phyloP scores from a whole-genome alignment of 2,888 invertebrate genomes.

The Boloria euphrosyne region DNA sequence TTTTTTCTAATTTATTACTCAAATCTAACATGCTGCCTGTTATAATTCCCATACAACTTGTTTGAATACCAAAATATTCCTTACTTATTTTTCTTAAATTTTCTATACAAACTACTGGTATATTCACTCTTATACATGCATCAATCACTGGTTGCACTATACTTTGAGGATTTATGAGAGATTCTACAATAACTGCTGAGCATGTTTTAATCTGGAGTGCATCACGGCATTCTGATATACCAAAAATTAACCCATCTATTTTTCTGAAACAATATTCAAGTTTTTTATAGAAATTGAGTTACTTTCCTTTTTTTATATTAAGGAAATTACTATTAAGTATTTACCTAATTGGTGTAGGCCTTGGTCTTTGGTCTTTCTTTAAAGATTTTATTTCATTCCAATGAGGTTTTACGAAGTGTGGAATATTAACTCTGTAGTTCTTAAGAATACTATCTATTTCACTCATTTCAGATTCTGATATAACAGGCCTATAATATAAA shows the following conservation, averaged over 20 bases:
- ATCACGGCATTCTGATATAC: slow-evolving; percentile 61
- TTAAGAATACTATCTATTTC: slow-evolving; percentile 49
- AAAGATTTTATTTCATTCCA: slow-evolving; percentile 68
- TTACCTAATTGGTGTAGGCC: slow-evolving; percentile 61
- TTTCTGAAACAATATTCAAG: slow-evolving; percentile 55
- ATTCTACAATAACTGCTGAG: slow-evolving; percentile 67
- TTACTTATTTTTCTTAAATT: slow-evolving; percentile 55
- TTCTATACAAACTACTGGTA: slow-evolving; percentile 67
- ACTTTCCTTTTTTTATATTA: neutral
- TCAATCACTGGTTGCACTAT: slow-evolving; percentile 70
- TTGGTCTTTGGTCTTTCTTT: slow-evolving; percentile 66
- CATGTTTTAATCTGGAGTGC: slow-evolving; percentile 54
- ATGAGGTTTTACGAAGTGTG: slow-evolving; percentile 61
- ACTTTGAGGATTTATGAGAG: slow-evolving; percentile 62
- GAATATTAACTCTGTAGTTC: slow-evolving; percentile 58
- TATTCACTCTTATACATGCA: slow-evolving; percentile 51
- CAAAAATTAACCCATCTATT: slow-evolving; percentile 66
- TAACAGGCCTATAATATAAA: slow-evolving; percentile 55
- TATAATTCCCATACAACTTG: slow-evolving; percentile 69
- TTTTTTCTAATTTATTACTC: slow-evolving; percentile 46
- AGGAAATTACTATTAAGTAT: neutral
- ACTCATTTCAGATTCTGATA: slow-evolving; percentile 52
- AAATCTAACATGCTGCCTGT: slow-evolving; percentile 50
- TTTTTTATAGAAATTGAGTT: neutral
- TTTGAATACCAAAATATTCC: slow-evolving; percentile 66